Evolutionary conservation across 2,888 invertebrate genomes (phyloP).

Genomic region (Meta bourneti): DNA sequence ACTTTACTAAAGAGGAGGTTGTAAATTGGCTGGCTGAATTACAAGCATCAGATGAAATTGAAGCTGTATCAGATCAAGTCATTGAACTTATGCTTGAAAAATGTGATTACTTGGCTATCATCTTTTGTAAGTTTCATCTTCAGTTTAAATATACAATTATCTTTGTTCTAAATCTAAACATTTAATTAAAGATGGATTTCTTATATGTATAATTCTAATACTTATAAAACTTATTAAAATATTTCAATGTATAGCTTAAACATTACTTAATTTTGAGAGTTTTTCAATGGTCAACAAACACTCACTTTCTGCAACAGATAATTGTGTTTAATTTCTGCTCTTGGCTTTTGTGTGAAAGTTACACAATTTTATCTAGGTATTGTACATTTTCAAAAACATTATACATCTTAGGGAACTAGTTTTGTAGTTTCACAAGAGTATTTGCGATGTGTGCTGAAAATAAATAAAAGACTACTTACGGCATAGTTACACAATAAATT

Average conservation of each 20-base stretch:
- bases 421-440: too few species aligned
- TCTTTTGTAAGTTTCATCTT: conserved; percentile 88
- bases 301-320: too few species aligned
- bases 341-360: too few species aligned
- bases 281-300: neutral
- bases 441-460: too few species aligned
- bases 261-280: neutral
- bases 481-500: too few species aligned
- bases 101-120: conserved; percentile 93
- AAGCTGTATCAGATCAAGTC: conserved; percentile 90
- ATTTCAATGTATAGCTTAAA: neutral
- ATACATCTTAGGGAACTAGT: too few species aligned
- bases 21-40: conserved; percentile 93
- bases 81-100: conserved; percentile 92
- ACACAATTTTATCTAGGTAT: too few species aligned
- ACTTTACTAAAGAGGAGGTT: conserved; percentile 94
- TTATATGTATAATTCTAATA: neutral
- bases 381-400: too few species aligned
- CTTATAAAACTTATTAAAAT: neutral
- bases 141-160: neutral
- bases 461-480: too few species aligned
- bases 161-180: neutral
- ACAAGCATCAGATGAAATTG: conserved; percentile 93
- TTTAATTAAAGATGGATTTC: too few species aligned
- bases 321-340: too few species aligned